Evolutionary conservation across 2,113 vertebrate species (phyloP).

Genomic region (Amazona vittata): DNA sequence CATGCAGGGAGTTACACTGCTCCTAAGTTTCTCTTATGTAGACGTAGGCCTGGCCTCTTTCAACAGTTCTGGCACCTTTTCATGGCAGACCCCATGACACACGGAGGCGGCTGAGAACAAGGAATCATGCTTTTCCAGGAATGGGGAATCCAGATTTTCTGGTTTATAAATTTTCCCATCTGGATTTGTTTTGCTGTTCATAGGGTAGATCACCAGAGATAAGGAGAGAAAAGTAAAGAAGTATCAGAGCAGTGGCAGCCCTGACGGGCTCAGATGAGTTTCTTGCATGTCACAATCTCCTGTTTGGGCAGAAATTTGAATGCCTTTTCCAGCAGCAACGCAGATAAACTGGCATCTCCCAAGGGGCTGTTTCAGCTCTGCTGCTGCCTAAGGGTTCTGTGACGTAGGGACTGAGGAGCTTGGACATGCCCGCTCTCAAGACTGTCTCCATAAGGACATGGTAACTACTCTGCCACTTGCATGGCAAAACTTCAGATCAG

Average conservation of each 20-base stretch:
- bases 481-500: not conserved
- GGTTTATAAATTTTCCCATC: conserved; percentile 65
- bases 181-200: conserved; percentile 55
- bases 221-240: conserved; percentile 39
- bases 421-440: conserved; percentile 28
- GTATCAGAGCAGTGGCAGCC: conserved; percentile 38
- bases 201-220: conserved; percentile 59
- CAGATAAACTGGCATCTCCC: conserved; percentile 37
- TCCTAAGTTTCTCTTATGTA: not conserved
- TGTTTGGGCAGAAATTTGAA: conserved; percentile 59
- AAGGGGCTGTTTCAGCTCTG: not conserved
- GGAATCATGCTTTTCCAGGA: conserved; percentile 59
- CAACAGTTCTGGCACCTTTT: conserved; percentile 38
- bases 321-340: conserved; percentile 40
- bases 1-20: fast-evolving
- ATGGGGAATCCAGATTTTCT: conserved; percentile 63
- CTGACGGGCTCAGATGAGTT: not conserved
- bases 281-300: conserved; percentile 51
- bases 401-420: not conserved
- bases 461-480: not conserved
- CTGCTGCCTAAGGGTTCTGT: conserved; percentile 24
- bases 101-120: conserved; percentile 53
- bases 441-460: not conserved
- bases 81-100: conserved; percentile 59
- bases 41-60: conserved; percentile 28